Percentiles rank a stretch among this genome's conserved stretches.
Conservation (phyloP, 2,113 vertebrate genomes). For the Ceyx melanurus region DNA sequence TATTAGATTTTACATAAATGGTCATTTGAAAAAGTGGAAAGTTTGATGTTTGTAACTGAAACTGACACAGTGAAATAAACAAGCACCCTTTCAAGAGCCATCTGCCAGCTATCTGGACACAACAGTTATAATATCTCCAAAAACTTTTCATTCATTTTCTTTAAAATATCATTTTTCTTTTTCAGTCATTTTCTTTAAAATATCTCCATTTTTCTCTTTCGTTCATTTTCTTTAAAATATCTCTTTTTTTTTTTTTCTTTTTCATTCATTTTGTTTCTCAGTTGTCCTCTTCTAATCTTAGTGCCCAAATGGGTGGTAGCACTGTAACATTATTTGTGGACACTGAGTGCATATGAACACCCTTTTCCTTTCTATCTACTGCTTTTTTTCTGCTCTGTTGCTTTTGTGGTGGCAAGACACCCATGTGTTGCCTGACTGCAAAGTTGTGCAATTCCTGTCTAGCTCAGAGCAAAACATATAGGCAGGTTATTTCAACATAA, state of each 20-base stretch:
- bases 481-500: neutral
- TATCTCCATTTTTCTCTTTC: neutral
- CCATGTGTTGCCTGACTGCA: neutral
- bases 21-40: slow-evolving; percentile 36
- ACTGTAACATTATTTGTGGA: neutral
- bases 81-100: neutral
- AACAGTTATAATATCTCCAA: neutral
- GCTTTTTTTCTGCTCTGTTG: neutral
- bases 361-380: neutral
- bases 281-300: neutral
- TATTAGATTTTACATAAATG: slow-evolving; percentile 29
- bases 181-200: neutral
- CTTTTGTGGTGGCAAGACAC: neutral
- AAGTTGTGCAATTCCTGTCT: neutral
- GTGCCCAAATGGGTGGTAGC: neutral
- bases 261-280: neutral
- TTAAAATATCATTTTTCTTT: neutral
- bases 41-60: slow-evolving; percentile 36
- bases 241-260: neutral
- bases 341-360: neutral
- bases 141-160: neutral
- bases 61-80: neutral
- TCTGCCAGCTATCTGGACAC: neutral
- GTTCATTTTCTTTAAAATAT: neutral
- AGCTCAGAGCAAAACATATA: neutral